Evolutionary conservation across 1,140 invertebrate species (phyloP), one percentile per base, ranked within the genome.

Genomic region (Himalopsyche phryganea): DNA sequence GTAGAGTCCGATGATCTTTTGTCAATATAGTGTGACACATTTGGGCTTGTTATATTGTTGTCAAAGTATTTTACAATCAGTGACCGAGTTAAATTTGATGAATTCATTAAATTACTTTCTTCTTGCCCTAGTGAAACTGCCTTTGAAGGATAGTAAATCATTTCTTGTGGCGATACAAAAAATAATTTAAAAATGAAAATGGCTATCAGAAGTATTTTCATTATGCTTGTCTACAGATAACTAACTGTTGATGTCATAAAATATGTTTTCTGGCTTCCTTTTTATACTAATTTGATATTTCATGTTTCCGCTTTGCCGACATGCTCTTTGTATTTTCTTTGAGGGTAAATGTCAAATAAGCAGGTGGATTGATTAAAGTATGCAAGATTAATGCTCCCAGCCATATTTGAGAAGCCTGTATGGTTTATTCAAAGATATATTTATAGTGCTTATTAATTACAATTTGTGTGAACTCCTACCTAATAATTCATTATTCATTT

Each of bases 301-400:
- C 9, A 28, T 28, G 9, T 28, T 28, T 28, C 3, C 9, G 23
- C 17, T 23, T 46, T 46, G 44, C 15, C 10, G n/a, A 33, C 33
- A n/a, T n/a, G n/a, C 36, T 50, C 36, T 50, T 23, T 54, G 18
- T 15, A 33, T 11, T 35, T 38, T 33, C 38, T 40, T 4, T 40
- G 3, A 40, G 11, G 38, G n/a, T 53, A 70, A 74, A 72, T 66
- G 66, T 69, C 67, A 69, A 38, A 33, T 44, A 32, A 28, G 6
- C 76, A 77, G 74, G 74, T 78, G 75, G 65, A 71, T 66, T 75
- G 72, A 78, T 78, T 76, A 70, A 69, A 72, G 69, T 69, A 74
- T 68, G 63, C 74, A 61, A 42, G n/a, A 48, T 57, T 47, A 53
- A 61, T 61, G 20, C 10, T 28, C 17, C 5, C 28, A 2, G 28